These are phyloP conservation scores for Cheilinus undulatus DNA, from an alignment of 2,113 vertebrate species.

Conservation along the genomic window DNA sequence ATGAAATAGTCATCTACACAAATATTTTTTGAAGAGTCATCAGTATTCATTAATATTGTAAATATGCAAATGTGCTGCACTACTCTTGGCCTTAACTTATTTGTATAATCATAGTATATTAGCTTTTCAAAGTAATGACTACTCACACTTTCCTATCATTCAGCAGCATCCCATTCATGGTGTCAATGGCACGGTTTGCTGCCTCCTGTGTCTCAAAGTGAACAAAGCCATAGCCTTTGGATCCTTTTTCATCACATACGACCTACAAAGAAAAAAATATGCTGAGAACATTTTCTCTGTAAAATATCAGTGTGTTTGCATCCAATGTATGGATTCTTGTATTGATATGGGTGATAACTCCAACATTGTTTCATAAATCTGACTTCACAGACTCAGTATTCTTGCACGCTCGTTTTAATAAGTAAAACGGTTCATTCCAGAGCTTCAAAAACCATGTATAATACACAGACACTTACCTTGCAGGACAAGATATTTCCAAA, in stretches of 20 bases:
- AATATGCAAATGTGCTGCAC: neutral
- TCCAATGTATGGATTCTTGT: neutral
- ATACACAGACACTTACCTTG: conserved; percentile 84
- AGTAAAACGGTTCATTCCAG: too few relatives aligned
- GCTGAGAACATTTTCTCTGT: too few relatives aligned
- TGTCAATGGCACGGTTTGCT: conserved; percentile 91
- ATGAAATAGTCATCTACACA: conserved; percentile 50
- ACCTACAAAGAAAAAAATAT: conserved; percentile 81
- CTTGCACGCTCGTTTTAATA: too few relatives aligned
- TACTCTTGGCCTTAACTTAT: conserved; percentile 28
- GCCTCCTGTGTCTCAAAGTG: conserved; percentile 97
- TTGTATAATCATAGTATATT: neutral
- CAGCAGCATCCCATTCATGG: conserved; percentile 98
- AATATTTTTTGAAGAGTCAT: neutral
- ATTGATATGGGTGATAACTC: neutral
- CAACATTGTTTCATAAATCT: too few relatives aligned
- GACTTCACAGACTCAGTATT: too few relatives aligned
- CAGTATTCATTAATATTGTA: neutral
- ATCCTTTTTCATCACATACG: conserved; percentile 94
- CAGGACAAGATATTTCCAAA: conserved; percentile 98
- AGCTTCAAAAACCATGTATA: neutral
- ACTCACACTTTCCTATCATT: conserved; percentile 97
- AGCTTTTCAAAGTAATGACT: neutral
- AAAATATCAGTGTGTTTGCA: too few relatives aligned
- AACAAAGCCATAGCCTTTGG: conserved; percentile 96